phyloP scores from a whole-genome alignment of 2,888 invertebrate species.

The Oligia fasciuncula region DNA sequence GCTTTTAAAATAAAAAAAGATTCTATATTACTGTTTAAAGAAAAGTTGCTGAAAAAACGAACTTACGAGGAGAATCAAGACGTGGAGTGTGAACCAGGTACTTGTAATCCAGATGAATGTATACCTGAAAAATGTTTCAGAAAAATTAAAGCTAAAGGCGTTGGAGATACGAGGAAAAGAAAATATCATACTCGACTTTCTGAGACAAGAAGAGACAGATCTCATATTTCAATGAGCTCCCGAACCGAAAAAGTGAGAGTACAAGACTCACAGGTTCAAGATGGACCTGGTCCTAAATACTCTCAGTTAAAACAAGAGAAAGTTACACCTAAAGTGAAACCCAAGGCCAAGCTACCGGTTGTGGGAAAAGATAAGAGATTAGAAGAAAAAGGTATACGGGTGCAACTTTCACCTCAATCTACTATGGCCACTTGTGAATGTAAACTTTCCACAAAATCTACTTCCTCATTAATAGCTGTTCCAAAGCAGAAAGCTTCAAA shows the following conservation, averaged over 20 bases:
- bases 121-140: conserved; percentile 52
- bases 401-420: conserved; percentile 16
- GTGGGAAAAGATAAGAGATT: conserved; percentile 18
- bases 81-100: conserved; percentile 56
- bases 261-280: conserved; percentile 28
- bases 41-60: conserved; percentile 68
- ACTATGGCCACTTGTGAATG: conserved; percentile 26
- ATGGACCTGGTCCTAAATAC: conserved; percentile 12
- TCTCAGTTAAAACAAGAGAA: background rate
- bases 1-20: conserved; percentile 72
- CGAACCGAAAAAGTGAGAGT: conserved; percentile 21
- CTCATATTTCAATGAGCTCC: conserved; percentile 13
- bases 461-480: conserved; percentile 29
- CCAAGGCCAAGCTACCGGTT: conserved; percentile 1
- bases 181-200: conserved; percentile 19
- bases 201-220: conserved; percentile 21
- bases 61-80: conserved; percentile 49
- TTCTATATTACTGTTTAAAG: conserved; percentile 71
- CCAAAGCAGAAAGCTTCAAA: conserved; percentile 30
- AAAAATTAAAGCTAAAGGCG: conserved; percentile 43
- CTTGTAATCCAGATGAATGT: conserved; percentile 45
- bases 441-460: conserved; percentile 30
- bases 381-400: conserved; percentile 14
- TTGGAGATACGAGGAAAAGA: conserved; percentile 12
- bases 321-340: conserved; percentile 6